phyloP scores from a whole-genome alignment of 2,113 vertebrate genomes.

The Dryoscopus gambensis region DNA sequence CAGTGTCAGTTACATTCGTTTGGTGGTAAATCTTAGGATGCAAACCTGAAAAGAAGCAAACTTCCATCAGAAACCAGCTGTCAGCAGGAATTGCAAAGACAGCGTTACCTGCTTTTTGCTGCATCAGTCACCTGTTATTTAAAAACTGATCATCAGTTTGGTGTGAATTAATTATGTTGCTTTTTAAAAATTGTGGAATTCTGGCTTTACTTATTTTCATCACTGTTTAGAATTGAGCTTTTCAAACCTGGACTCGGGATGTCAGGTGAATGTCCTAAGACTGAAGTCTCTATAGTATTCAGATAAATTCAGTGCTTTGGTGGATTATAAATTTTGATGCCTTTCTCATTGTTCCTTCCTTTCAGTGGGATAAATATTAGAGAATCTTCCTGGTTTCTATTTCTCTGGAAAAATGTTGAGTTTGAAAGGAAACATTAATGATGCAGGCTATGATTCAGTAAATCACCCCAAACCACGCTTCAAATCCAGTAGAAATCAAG shows the following conservation, averaged over 20 bases:
- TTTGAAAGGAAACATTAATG: neutral
- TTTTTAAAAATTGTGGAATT: neutral
- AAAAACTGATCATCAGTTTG: neutral
- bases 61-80: neutral
- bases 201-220: neutral
- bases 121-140: neutral
- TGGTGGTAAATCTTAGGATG: neutral
- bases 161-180: neutral
- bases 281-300: neutral
- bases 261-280: neutral
- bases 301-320: neutral
- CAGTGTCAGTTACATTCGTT: neutral
- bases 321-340: neutral
- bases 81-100: neutral
- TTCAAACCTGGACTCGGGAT: neutral
- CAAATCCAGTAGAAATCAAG: neutral
- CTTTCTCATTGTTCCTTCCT: neutral
- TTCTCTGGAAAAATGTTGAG: neutral
- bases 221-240: neutral
- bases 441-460: neutral
- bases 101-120: neutral
- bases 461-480: neutral
- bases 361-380: neutral
- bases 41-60: neutral
- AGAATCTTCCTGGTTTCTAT: neutral